Evolutionary conservation across 2,888 invertebrate genomes (phyloP).

Genomic region (Eupithecia exiguata): DNA sequence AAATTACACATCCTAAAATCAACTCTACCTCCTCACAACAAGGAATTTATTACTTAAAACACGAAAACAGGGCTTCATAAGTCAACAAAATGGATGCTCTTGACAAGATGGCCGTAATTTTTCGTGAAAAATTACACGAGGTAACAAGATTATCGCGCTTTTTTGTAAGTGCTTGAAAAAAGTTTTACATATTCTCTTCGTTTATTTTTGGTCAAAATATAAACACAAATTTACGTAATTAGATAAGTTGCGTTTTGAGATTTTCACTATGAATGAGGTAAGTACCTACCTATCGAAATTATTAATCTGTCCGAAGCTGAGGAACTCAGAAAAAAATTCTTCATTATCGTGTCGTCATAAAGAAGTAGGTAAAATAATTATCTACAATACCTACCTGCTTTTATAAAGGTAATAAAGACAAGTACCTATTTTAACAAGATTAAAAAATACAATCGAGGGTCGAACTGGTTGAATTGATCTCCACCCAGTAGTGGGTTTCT

Average conservation of each 20-base stretch:
- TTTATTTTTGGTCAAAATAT: neutral
- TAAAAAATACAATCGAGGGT: too few relatives aligned
- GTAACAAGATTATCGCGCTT: slow-evolving; percentile 63
- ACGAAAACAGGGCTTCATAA: slow-evolving; percentile 48
- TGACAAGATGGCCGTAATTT: slow-evolving; percentile 63
- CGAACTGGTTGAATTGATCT: too few relatives aligned
- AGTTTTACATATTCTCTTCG: neutral
- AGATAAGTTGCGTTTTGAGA: too few relatives aligned
- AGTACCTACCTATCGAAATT: neutral
- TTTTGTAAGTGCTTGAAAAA: slow-evolving; percentile 41
- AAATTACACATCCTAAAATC: slow-evolving; percentile 23
- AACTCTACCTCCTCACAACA: slow-evolving; percentile 2
- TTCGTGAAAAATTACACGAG: slow-evolving; percentile 62
- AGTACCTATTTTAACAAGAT: too few relatives aligned
- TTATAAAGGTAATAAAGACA: too few relatives aligned
- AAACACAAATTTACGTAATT: neutral
- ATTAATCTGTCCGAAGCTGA: neutral
- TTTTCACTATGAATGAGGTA: neutral
- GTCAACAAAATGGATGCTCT: slow-evolving; percentile 62
- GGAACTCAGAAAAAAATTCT: neutral
- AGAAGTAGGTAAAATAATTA: too few relatives aligned
- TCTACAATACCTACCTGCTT: too few relatives aligned
- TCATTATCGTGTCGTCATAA: too few relatives aligned
- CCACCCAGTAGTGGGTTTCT: too few relatives aligned
- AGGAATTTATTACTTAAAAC: slow-evolving; percentile 23